Evolutionary conservation across 2,113 vertebrate genomes (phyloP).

Genomic region (Castor canadensis): DNA sequence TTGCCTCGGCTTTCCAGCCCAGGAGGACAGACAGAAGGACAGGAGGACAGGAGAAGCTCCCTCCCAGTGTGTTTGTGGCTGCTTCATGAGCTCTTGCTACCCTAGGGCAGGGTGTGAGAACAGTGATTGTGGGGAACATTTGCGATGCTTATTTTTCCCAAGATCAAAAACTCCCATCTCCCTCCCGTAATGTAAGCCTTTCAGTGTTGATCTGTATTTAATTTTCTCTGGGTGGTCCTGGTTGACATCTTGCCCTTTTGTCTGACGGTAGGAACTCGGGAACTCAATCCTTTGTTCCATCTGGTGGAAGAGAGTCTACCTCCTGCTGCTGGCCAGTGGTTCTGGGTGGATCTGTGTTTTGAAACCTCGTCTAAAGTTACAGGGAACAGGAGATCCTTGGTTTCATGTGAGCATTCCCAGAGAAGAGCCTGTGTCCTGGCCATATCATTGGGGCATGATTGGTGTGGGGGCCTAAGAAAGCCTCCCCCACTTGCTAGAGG

Average conservation of each 20-base stretch:
- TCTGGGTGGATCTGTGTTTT: constrained; percentile 32
- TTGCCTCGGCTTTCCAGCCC: not conserved
- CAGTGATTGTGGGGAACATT: not conserved
- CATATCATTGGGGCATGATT: not conserved
- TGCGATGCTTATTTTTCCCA: constrained; percentile 52
- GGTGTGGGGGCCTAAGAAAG: not conserved
- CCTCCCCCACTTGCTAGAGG: too few relatives aligned
- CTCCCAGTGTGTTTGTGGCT: not conserved
- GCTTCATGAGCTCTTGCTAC: not conserved
- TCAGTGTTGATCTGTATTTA: constrained; percentile 48
- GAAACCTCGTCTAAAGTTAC: constrained; percentile 61
- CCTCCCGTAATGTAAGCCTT: constrained; percentile 47
- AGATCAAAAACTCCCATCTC: constrained; percentile 54
- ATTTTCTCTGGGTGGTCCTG: constrained; percentile 75
- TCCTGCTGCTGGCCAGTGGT: constrained; percentile 31
- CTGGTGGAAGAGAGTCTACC: constrained; percentile 30
- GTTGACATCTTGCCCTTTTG: constrained; percentile 63
- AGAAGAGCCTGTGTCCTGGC: not conserved
- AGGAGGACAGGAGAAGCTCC: not conserved
- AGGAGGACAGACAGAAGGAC: not conserved
- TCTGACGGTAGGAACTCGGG: constrained; percentile 51
- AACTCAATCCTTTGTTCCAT: constrained; percentile 52
- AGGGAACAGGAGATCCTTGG: constrained; percentile 53
- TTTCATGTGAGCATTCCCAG: not conserved
- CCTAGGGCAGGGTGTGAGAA: not conserved